Evolutionary conservation across 2,113 vertebrate genomes (phyloP).

Genomic region (Shinisaurus crocodilurus): DNA sequence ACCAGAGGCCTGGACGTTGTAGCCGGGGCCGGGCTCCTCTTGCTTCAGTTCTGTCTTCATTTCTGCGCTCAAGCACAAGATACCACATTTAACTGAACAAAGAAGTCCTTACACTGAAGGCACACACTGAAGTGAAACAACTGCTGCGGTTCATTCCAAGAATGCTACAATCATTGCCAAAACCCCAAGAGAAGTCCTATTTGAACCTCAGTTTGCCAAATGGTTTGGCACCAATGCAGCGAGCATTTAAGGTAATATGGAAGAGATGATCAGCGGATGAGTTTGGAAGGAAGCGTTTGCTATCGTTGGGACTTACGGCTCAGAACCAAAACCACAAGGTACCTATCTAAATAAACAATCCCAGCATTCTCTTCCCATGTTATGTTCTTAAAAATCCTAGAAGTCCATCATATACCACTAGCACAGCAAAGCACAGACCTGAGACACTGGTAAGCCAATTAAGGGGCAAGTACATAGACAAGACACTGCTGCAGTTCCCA

Average conservation of each 20-base stretch:
- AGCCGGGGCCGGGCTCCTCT: constrained; percentile 48
- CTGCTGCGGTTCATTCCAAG: not conserved
- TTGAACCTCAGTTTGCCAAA: not conserved
- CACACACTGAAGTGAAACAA: not conserved
- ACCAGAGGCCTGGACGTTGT: not conserved
- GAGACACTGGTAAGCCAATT: not conserved
- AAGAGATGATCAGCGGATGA: not conserved
- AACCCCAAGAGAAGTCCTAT: not conserved
- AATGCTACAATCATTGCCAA: not conserved
- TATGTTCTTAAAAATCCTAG: no score
- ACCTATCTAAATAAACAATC: not conserved
- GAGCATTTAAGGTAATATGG: not conserved
- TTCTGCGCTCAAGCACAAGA: constrained; percentile 48
- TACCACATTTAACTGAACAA: not conserved
- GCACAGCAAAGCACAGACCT: not conserved
- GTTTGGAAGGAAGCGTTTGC: not conserved
- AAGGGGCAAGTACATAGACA: not conserved
- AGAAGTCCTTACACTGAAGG: not conserved
- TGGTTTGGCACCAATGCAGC: not conserved
- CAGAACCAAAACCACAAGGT: not conserved
- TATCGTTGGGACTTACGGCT: not conserved
- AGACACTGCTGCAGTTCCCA: not conserved
- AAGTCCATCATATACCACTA: not conserved
- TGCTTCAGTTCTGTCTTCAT: constrained; percentile 73
- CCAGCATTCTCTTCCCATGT: not conserved